phyloP scores from a whole-genome alignment of 30 jellyfish, hydroid and myxozoan species.

The Aurelia aurita complex sp. Pacific region DNA sequence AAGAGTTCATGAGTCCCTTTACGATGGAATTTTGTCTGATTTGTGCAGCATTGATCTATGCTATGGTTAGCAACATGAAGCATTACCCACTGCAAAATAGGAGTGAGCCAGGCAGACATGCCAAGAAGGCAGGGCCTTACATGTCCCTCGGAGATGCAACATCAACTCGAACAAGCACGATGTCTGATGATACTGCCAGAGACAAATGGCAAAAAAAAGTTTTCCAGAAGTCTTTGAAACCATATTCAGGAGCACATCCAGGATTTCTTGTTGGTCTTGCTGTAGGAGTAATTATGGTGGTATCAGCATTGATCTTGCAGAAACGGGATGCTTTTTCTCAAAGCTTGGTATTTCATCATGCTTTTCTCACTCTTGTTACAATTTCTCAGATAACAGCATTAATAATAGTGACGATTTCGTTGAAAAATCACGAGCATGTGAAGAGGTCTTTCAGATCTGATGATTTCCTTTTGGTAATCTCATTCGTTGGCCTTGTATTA shows the following conservation, averaged over 20 bases:
- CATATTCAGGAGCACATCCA: conserved; percentile 47
- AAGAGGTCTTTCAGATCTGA: conserved; percentile 7
- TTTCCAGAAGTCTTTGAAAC: not conserved
- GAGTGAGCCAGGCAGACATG: not conserved
- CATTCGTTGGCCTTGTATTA: conserved; percentile 21
- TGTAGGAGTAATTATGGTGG: conserved; percentile 38
- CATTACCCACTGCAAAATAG: not conserved
- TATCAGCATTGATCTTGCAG: conserved; percentile 28
- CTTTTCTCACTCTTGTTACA: conserved; percentile 9
- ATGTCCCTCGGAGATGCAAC: not conserved
- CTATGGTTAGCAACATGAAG: conserved; percentile 36
- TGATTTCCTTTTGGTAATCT: conserved; percentile 32
- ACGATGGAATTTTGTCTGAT: conserved; percentile 49
- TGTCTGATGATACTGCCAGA: not conserved
- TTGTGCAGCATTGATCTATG: conserved; percentile 41
- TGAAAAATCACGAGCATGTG: conserved; percentile 4
- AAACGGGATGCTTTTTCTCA: not conserved
- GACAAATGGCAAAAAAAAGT: not conserved
- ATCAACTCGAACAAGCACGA: not conserved
- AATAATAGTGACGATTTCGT: not conserved
- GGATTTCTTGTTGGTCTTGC: conserved; percentile 55
- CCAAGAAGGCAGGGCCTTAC: not conserved
- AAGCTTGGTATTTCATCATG: conserved; percentile 46
- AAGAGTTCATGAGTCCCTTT: conserved; percentile 18
- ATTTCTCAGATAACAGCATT: conserved; percentile 27